These are phyloP conservation scores for Tolypeutes matacus DNA, from an alignment of 2,797 vertebrate species.

Conservation along the genomic window DNA sequence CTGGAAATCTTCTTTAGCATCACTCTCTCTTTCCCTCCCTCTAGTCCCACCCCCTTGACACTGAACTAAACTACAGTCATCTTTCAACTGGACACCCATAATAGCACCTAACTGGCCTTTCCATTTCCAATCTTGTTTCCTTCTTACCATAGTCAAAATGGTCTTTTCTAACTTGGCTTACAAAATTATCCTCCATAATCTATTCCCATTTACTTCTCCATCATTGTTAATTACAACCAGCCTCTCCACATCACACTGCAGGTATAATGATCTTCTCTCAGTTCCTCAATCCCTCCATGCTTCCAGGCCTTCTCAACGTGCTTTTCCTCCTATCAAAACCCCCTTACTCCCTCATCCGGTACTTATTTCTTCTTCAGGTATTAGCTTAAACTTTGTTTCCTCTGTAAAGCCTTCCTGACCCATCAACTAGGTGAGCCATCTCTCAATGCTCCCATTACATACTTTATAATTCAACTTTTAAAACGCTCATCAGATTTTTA, in stretches of 20 bases:
- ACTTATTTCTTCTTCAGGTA: not conserved
- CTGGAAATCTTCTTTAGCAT: not conserved
- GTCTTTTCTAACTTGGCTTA: not conserved
- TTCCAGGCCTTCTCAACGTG: not conserved
- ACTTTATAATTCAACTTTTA: not conserved
- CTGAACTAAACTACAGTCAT: not conserved
- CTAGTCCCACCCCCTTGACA: not conserved
- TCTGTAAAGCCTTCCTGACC: not conserved
- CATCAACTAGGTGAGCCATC: not conserved
- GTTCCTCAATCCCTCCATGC: not conserved
- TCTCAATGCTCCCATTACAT: not conserved
- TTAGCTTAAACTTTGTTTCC: constrained; percentile 8
- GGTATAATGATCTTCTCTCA: not conserved
- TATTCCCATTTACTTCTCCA: not conserved
- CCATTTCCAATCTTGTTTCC: not conserved
- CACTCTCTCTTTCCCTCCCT: not conserved
- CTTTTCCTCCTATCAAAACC: not conserved
- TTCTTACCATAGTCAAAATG: not conserved
- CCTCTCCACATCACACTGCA: not conserved
- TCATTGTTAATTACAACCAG: not conserved
- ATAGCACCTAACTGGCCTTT: not conserved
- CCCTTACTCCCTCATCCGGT: not conserved
- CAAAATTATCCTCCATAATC: not conserved
- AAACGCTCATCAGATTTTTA: not conserved
- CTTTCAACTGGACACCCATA: not conserved